Evolutionary conservation across 2,797 vertebrate genomes (phyloP).

Genomic region (Ceryle rudis): DNA sequence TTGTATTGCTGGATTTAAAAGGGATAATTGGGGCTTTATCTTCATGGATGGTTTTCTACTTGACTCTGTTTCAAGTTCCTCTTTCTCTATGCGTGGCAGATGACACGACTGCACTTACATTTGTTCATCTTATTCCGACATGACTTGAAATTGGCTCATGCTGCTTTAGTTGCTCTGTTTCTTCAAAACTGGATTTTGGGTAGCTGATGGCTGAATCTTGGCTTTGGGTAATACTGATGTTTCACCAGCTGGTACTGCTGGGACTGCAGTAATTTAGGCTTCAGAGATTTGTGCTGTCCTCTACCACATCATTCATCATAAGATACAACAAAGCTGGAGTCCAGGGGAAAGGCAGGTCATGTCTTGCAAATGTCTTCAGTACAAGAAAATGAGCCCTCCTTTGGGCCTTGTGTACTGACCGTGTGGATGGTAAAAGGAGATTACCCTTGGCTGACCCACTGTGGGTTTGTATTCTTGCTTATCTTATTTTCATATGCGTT

Average conservation of each 20-base stretch:
- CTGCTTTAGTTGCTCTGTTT: slow-evolving; percentile 23
- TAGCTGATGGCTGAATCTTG: neutral
- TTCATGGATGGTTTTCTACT: slow-evolving; percentile 35
- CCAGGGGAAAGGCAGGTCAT: neutral
- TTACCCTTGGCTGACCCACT: neutral
- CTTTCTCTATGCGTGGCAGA: slow-evolving; percentile 10
- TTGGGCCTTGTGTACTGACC: neutral
- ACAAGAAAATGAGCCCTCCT: neutral
- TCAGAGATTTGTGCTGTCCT: neutral
- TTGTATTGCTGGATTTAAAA: slow-evolving; percentile 72
- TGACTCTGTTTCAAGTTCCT: slow-evolving; percentile 36
- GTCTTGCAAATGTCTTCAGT: neutral
- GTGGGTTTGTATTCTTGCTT: neutral
- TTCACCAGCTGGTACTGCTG: neutral
- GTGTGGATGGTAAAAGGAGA: neutral
- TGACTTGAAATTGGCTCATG: slow-evolving; percentile 30
- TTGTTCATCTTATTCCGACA: slow-evolving; percentile 33
- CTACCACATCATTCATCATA: neutral
- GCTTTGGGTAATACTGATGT: neutral
- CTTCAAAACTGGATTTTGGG: slow-evolving; percentile 41
- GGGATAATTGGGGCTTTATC: slow-evolving; percentile 56
- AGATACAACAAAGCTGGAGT: neutral
- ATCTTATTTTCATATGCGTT: neutral
- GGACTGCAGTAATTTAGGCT: neutral
- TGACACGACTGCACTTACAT: slow-evolving; percentile 8